Conservation (phyloP, 2,888 invertebrate species). For the Neuroscelio doddi region DNA sequence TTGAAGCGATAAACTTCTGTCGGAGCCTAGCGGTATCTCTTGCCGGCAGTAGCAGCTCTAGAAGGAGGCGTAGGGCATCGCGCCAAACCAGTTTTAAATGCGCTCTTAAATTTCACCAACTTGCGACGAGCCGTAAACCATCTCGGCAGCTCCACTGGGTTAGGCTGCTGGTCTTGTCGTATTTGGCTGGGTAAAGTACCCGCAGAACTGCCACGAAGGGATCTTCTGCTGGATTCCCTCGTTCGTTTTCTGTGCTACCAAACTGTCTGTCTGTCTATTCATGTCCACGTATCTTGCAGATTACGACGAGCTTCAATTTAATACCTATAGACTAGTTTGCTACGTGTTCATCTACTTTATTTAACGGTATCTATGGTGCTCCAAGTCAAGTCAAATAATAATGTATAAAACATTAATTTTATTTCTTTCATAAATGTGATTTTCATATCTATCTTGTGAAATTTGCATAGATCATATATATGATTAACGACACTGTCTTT, state of each 20-base stretch:
- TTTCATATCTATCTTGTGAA: too few species aligned
- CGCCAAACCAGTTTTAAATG: constrained; percentile 72
- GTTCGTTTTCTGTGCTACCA: constrained; percentile 40
- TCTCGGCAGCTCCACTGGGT: constrained; percentile 65
- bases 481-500: too few species aligned
- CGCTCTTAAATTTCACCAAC: constrained; percentile 71
- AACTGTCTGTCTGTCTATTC: constrained; percentile 44
- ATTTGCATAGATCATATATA: too few species aligned
- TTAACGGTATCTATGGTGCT: constrained; percentile 12
- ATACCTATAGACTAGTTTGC: constrained; percentile 53
- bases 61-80: constrained; percentile 69
- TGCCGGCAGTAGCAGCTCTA: constrained; percentile 61
- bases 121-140: constrained; percentile 71
- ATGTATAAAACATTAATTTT: too few species aligned
- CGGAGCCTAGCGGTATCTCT: constrained; percentile 66
- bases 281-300: constrained; percentile 55
- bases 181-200: constrained; percentile 60
- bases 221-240: constrained; percentile 54
- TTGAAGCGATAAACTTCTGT: constrained; percentile 70
- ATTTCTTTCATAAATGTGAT: too few species aligned
- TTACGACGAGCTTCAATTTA: constrained; percentile 54
- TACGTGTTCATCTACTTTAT: constrained; percentile 40
- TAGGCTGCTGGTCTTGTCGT: constrained; percentile 64
- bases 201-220: constrained; percentile 61
- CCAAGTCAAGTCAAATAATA: too few species aligned